phyloP scores from a whole-genome alignment of 2,888 invertebrate genomes.

The Listrodromus nycthemerus region DNA sequence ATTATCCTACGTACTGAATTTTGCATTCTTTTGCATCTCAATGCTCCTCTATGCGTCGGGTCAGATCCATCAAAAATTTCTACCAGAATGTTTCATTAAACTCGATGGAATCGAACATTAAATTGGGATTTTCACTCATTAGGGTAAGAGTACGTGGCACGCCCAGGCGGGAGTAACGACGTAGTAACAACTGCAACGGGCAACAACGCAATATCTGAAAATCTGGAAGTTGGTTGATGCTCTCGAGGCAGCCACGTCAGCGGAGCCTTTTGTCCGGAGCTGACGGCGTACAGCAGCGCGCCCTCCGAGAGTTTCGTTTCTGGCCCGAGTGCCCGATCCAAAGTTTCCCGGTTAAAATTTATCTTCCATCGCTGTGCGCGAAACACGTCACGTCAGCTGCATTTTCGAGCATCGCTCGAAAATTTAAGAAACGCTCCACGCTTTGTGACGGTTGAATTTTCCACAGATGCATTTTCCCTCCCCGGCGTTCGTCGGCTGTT shows the following conservation, averaged over 20 bases:
- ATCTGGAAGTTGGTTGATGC: conserved; percentile 45
- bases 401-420: conserved; percentile 24
- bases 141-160: neutral
- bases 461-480: neutral
- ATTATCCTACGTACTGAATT: too few species aligned
- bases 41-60: too few species aligned
- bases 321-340: conserved; percentile 49
- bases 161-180: neutral
- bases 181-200: conserved; percentile 12
- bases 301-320: conserved; percentile 46
- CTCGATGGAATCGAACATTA: too few species aligned
- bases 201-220: conserved; percentile 23
- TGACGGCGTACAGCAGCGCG: conserved; percentile 36
- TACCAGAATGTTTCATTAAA: too few species aligned
- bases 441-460: neutral
- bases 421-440: neutral
- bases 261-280: conserved; percentile 58
- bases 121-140: too few species aligned
- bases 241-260: conserved; percentile 55
- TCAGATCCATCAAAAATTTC: too few species aligned
- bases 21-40: too few species aligned
- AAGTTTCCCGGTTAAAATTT: conserved; percentile 41
- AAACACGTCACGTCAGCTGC: conserved; percentile 47
- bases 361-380: conserved; percentile 34
- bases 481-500: conserved; percentile 15